phyloP scores from a whole-genome alignment of 1,140 invertebrate genomes.

The Tetramorium simillimum region DNA sequence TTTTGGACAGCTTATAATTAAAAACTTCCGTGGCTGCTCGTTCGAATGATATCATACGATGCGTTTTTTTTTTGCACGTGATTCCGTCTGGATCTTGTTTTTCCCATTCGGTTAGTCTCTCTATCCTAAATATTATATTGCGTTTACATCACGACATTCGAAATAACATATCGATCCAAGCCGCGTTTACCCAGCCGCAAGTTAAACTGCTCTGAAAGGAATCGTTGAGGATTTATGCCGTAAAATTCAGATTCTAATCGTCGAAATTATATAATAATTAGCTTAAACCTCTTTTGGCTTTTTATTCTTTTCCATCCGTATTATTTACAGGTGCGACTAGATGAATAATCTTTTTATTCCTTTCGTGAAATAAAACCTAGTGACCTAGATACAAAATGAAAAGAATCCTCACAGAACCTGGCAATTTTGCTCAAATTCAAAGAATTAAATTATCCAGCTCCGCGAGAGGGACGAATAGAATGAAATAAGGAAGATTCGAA shows the following conservation, averaged over 20 bases:
- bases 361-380: neutral
- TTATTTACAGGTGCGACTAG: neutral
- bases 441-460: neutral
- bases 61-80: constrained; percentile 23
- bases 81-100: constrained; percentile 22
- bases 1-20: constrained; percentile 75
- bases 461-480: neutral
- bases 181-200: constrained; percentile 37
- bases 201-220: constrained; percentile 4
- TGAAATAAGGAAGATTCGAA: neutral
- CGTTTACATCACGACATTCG: constrained; percentile 58
- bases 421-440: neutral
- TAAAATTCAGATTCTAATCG: neutral
- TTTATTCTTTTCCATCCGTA: neutral
- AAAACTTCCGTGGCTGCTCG: constrained; percentile 46
- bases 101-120: constrained; percentile 13
- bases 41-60: constrained; percentile 59
- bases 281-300: neutral
- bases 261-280: neutral
- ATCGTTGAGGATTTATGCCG: neutral
- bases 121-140: constrained; percentile 65
- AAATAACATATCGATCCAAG: constrained; percentile 26
- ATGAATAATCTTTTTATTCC: neutral
- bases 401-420: neutral
- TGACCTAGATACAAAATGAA: neutral